These are phyloP conservation scores for Sardina pilchardus DNA, from an alignment of 2,113 vertebrate species.

Conservation along the genomic window DNA sequence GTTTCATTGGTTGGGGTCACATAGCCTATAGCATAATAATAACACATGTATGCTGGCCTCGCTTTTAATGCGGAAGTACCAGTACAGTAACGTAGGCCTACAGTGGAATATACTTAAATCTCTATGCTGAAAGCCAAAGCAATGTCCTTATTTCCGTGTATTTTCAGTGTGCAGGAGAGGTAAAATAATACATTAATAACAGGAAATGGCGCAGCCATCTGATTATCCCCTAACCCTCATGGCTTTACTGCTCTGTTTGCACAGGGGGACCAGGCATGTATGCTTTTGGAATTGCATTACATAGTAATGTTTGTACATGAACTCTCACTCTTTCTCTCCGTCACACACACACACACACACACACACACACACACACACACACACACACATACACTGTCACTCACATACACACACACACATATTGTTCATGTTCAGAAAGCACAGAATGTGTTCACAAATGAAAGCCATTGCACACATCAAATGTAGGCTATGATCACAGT, in stretches of 20 bases:
- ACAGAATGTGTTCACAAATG: neutral
- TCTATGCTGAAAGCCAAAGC: neutral
- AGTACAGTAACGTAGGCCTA: neutral
- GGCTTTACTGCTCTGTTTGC: constrained; percentile 21
- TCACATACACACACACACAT: constrained; percentile 15
- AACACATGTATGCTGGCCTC: neutral
- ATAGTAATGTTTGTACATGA: constrained; percentile 13
- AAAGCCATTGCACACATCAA: neutral
- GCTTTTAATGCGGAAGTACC: neutral
- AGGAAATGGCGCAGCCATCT: constrained; percentile 17
- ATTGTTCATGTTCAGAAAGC: neutral
- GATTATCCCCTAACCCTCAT: constrained; percentile 4
- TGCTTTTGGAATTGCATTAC: constrained; percentile 15
- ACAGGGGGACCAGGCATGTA: constrained; percentile 14
- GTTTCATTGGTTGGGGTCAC: neutral
- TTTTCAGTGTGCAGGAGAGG: neutral
- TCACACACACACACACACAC: neutral
- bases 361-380: neutral
- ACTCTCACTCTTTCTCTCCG: neutral
- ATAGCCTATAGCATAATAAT: neutral
- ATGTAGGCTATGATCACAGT: no score
- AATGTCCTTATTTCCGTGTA: neutral
- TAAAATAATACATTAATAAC: constrained; percentile 19
- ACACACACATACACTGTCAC: constrained; percentile 20
- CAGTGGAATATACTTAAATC: neutral